Conservation (phyloP, 64 coral and sea anemone genomes). For the Actinia equina region DNA sequence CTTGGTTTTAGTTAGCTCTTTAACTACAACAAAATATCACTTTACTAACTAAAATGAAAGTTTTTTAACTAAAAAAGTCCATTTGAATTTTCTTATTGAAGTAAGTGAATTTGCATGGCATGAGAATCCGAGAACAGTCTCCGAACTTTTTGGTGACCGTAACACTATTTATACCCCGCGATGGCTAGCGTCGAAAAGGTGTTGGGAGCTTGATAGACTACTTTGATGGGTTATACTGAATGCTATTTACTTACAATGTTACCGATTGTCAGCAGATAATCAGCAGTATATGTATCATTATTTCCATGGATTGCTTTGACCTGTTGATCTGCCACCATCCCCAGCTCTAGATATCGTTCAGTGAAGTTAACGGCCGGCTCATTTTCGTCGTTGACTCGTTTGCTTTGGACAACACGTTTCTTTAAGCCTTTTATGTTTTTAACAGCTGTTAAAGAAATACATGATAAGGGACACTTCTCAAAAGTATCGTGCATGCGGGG, state of each 20-base stretch:
- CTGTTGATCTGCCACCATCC: constrained; percentile 17
- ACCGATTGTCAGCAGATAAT: constrained; percentile 21
- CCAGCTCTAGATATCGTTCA: background rate
- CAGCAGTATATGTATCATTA: constrained; percentile 1
- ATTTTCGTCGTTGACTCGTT: background rate
- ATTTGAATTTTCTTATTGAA: too few relatives aligned
- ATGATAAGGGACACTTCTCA: background rate
- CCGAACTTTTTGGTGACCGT: too few relatives aligned
- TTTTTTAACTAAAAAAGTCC: too few relatives aligned
- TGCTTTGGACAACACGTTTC: background rate
- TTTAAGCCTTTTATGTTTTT: background rate
- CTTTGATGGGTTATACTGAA: background rate
- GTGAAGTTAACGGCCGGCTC: background rate
- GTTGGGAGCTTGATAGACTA: too few relatives aligned
- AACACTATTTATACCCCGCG: too few relatives aligned
- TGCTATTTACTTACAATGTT: constrained; percentile 44
- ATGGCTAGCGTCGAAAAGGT: too few relatives aligned
- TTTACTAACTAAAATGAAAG: too few relatives aligned
- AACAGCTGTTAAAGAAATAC: background rate
- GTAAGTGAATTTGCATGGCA: too few relatives aligned
- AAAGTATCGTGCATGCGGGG: too few relatives aligned
- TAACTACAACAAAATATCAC: too few relatives aligned
- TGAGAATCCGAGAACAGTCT: too few relatives aligned
- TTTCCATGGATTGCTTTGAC: constrained; percentile 39
- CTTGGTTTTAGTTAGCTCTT: too few relatives aligned